These are phyloP conservation scores for Corythoichthys intestinalis DNA, from an alignment of 2,113 vertebrate genomes.

Conservation along the genomic window DNA sequence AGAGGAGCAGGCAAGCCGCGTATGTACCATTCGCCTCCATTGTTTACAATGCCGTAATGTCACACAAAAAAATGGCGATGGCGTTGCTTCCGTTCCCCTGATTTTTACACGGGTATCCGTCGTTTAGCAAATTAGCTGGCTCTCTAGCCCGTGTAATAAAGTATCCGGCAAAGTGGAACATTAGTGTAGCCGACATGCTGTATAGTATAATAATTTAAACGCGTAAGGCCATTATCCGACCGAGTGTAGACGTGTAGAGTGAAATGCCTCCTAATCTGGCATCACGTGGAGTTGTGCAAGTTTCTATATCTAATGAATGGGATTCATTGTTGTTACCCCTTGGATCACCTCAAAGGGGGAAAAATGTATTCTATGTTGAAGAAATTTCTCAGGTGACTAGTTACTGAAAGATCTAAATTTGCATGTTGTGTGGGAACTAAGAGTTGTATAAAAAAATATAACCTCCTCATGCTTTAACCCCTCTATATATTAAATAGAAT, in stretches of 20 bases:
- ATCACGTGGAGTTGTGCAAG: conserved; percentile 47
- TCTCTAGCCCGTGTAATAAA: too few relatives aligned
- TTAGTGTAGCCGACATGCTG: too few relatives aligned
- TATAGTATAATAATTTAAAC: too few relatives aligned
- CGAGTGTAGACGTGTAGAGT: conserved; percentile 18
- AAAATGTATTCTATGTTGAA: conserved; percentile 38
- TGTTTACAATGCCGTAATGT: too few relatives aligned
- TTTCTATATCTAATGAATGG: conserved; percentile 46
- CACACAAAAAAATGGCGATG: too few relatives aligned
- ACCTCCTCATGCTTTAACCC: neutral
- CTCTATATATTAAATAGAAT: neutral
- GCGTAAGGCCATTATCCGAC: too few relatives aligned
- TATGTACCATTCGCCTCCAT: too few relatives aligned
- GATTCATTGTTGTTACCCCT: conserved; percentile 44
- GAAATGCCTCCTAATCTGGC: conserved; percentile 38
- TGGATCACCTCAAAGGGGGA: conserved; percentile 31
- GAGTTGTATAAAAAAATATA: neutral
- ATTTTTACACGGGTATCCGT: too few relatives aligned
- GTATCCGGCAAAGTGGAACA: too few relatives aligned
- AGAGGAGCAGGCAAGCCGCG: too few relatives aligned
- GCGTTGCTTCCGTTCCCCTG: too few relatives aligned
- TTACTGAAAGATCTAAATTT: conserved; percentile 19
- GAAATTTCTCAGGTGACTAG: conserved; percentile 24
- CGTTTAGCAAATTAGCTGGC: too few relatives aligned
- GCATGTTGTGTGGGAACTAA: conserved; percentile 14